A percentile compares a stretch with the other conserved stretches of the same genome.
Evolutionary conservation across 2,113 vertebrate genomes (phyloP).

Genomic region (Phaethon lepturus): DNA sequence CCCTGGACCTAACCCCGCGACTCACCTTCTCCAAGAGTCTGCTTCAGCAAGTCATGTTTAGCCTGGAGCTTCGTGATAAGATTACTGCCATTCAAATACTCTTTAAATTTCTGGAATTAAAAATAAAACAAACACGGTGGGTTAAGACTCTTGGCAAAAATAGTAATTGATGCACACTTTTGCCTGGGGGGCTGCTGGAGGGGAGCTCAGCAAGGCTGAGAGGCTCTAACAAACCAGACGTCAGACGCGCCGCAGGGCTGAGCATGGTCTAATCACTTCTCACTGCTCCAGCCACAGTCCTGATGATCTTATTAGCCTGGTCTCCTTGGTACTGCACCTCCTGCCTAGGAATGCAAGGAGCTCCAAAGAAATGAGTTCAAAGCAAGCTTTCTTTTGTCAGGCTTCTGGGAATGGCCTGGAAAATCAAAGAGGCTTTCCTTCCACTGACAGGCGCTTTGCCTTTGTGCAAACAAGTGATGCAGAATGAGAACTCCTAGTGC

Average conservation of each 20-base stretch:
- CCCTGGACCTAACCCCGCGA: rapidly evolving
- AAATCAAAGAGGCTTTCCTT: not conserved
- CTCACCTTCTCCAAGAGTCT: slow-evolving; percentile 97
- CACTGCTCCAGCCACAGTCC: not conserved
- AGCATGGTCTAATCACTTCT: not conserved
- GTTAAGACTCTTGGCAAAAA: not conserved
- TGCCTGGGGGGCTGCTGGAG: not conserved
- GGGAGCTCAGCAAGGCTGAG: not conserved
- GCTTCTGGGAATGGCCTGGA: not conserved
- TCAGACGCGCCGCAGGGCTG: not conserved
- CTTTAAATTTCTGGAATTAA: slow-evolving; percentile 92
- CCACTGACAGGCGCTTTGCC: not conserved
- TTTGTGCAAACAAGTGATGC: not conserved
- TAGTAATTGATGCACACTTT: rapidly evolving
- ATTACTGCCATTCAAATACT: slow-evolving; percentile 97
- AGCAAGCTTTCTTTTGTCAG: slow-evolving; percentile 26
- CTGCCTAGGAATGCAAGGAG: not conserved
- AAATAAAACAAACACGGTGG: not conserved
- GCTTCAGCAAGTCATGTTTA: slow-evolving; percentile 96
- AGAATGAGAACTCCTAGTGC: not conserved
- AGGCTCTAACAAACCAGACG: not conserved
- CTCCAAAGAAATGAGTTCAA: not conserved
- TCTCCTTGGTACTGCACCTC: not conserved
- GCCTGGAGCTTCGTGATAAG: slow-evolving; percentile 97
- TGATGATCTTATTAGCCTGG: not conserved